phyloP scores from a whole-genome alignment of 2,888 invertebrate genomes.

The Sminthurides aquaticus region DNA sequence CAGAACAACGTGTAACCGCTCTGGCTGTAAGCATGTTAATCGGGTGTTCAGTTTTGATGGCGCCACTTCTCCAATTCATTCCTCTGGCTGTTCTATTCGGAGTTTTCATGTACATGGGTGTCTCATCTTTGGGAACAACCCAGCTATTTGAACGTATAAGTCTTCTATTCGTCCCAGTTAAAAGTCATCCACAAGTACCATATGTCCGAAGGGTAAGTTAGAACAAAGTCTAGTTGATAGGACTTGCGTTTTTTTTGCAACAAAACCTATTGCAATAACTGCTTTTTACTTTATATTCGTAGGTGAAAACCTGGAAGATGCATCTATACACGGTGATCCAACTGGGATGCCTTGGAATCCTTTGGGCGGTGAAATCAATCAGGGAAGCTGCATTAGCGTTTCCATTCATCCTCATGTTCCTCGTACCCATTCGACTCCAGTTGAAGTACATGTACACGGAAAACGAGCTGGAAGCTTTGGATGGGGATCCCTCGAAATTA shows the following conservation, averaged over 20 bases:
- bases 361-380: constrained; percentile 87
- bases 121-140: constrained; percentile 87
- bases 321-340: constrained; percentile 83
- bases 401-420: constrained; percentile 85
- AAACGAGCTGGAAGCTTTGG: constrained; percentile 76
- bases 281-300: constrained; percentile 39
- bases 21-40: constrained; percentile 71
- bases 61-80: constrained; percentile 66
- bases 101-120: constrained; percentile 94
- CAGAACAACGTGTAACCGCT: constrained; percentile 78
- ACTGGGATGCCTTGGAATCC: constrained; percentile 63
- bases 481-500: constrained; percentile 44
- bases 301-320: constrained; percentile 86
- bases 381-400: constrained; percentile 73
- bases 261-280: background rate
- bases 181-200: constrained; percentile 84
- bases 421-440: constrained; percentile 74
- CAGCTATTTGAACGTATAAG: constrained; percentile 86
- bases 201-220: constrained; percentile 76
- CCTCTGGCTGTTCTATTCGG: constrained; percentile 94
- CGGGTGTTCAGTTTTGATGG: constrained; percentile 76
- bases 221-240: background rate
- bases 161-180: constrained; percentile 86
- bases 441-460: constrained; percentile 69
- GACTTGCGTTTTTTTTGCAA: background rate